Evolutionary conservation across 2,888 invertebrate species (phyloP), one percentile per base, ranked within the genome.

Genomic region (Altica lythri): DNA sequence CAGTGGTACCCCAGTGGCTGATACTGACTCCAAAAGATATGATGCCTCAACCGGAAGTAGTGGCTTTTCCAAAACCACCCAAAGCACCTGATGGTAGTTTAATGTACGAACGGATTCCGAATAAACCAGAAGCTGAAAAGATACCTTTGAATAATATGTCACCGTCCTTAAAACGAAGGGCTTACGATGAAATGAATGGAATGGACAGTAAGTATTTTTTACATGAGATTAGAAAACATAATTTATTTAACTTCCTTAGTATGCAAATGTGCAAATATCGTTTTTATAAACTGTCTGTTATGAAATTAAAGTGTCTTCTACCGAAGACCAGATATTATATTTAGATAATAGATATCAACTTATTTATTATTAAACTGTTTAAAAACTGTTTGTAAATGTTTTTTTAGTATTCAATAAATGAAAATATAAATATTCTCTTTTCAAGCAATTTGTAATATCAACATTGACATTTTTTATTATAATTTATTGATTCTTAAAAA

Each of bases 41-140:
- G 46, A 83, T 92, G 79, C 93, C 93, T 61, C 83, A 83, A 77
- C 91, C 92, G 27, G 85, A 85, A 65, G 85, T 87, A 72, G 85
- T 90, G 64, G 90, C 89, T 69, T 95, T 92, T 79, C 94, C 94
- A 48, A 90, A 91, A 77, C 94, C 94, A 62, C 93, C 93, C 40
- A 92, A 92, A 77, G 93, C 89, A 55, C 88, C 90, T 57, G 90
- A 94, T 76, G 94, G 93, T 67, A 92, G 92, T 77, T 80, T 94
- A 62, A 74, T 93, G 65, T 93, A 93, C 75, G 93, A 93, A 74
- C 84, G 90, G 69, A 87, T 93, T 68, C 85, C 89, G 62, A 92
- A 91, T 67, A 91, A 92, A 78, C 78, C 82, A 18, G 84, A 84
- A 67, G 80, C 85, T 40, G 90, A 89, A 66, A 86, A 87, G 74